Conservation (phyloP, 2,888 invertebrate species). For the Ypsolopha scabrella region DNA sequence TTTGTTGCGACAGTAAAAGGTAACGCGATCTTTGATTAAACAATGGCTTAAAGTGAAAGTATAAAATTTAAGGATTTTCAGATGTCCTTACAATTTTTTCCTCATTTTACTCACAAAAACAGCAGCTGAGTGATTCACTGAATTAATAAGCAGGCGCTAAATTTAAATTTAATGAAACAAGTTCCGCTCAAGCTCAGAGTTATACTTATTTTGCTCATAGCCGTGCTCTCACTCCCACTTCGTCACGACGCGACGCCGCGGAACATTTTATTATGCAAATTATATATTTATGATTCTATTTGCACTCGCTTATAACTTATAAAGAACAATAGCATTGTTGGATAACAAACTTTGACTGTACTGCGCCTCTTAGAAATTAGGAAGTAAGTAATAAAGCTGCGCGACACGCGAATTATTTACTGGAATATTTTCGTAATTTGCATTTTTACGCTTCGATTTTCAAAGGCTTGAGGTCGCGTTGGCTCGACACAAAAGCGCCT, state of each 20-base stretch:
- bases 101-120: slow-evolving; percentile 26
- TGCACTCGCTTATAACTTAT: background rate
- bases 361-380: slow-evolving; percentile 12
- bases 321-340: background rate
- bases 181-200: slow-evolving; percentile 35
- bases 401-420: too few relatives aligned
- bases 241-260: slow-evolving; percentile 15
- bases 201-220: slow-evolving; percentile 34
- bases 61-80: too few relatives aligned
- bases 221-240: slow-evolving; percentile 19
- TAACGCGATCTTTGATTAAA: too few relatives aligned
- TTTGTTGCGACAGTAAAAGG: too few relatives aligned
- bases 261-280: slow-evolving; percentile 34
- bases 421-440: slow-evolving; percentile 29
- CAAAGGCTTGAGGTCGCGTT: too few relatives aligned
- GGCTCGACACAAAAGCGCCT: too few relatives aligned
- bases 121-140: slow-evolving; percentile 29
- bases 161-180: slow-evolving; percentile 63
- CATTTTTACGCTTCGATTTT: too few relatives aligned
- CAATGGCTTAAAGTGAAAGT: too few relatives aligned
- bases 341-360: slow-evolving; percentile 1
- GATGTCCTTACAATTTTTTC: slow-evolving; percentile 22
- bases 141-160: slow-evolving; percentile 56
- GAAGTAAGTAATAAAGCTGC: slow-evolving; percentile 10
- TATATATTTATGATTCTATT: slow-evolving; percentile 18